Percentiles rank a stretch among this genome's conserved stretches.
These are phyloP conservation scores for Rhinogobius similis DNA, from an alignment of 2,113 vertebrate genomes.

Conservation along the genomic window DNA sequence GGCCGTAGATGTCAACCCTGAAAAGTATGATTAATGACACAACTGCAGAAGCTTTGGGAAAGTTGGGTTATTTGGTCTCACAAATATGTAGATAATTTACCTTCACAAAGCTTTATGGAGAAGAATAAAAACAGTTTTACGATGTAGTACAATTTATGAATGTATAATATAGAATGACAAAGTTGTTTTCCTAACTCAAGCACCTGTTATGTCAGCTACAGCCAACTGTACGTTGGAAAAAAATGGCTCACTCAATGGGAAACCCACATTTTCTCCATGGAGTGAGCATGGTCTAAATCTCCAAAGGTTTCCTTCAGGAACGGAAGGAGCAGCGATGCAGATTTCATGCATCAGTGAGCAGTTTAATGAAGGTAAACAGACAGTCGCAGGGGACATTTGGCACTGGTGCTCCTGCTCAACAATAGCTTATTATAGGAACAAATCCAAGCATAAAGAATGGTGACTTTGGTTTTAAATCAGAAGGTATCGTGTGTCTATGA, in stretches of 20 bases:
- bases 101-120: conserved; percentile 16
- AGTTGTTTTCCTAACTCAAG: too few species aligned
- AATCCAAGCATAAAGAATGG: not conserved
- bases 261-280: not conserved
- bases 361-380: conserved; percentile 4
- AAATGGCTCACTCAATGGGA: not conserved
- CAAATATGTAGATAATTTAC: not conserved
- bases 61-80: conserved; percentile 26
- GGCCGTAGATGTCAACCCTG: not conserved
- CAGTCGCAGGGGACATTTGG: not conserved
- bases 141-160: too few species aligned
- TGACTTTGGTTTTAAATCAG: not conserved
- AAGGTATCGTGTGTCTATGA: not conserved
- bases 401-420: not conserved
- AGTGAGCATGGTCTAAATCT: not conserved
- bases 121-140: too few species aligned
- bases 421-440: not conserved
- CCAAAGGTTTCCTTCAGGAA: not conserved
- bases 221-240: not conserved
- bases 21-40: conserved; percentile 2
- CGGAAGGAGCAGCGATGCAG: not conserved
- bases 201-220: not conserved
- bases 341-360: not conserved
- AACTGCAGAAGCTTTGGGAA: conserved; percentile 13
- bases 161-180: not conserved